A percentile compares a stretch with the other conserved stretches of the same genome.
Conservation (phyloP, 2,888 invertebrate species). For the Tubulanus polymorphus region DNA sequence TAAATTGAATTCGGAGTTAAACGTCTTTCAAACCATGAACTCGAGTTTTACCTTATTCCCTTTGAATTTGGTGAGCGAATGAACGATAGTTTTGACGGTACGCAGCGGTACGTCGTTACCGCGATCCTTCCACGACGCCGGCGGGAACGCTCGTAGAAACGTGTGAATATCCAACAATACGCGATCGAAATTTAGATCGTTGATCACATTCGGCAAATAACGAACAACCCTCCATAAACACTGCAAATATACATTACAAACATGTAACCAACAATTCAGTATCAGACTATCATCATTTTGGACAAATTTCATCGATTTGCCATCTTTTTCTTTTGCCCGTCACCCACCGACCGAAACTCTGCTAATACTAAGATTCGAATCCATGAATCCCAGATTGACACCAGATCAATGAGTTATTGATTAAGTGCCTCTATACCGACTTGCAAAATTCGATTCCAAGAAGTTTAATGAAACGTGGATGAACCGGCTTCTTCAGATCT, state of each 20-base stretch:
- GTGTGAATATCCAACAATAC: slow-evolving; percentile 75
- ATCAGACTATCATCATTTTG: no score
- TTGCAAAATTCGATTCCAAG: no score
- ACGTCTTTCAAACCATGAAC: background rate
- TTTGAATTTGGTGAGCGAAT: slow-evolving; percentile 84
- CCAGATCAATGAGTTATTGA: no score
- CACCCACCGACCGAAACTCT: no score
- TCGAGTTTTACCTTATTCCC: slow-evolving; percentile 61
- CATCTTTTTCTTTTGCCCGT: no score
- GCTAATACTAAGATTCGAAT: no score
- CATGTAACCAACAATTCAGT: slow-evolving; percentile 4
- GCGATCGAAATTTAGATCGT: slow-evolving; percentile 54
- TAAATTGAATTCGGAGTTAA: background rate
- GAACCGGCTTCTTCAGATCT: no score
- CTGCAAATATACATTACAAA: slow-evolving; percentile 49
- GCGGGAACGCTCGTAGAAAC: slow-evolving; percentile 83
- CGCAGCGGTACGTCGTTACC: slow-evolving; percentile 71
- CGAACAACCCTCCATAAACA: slow-evolving; percentile 94
- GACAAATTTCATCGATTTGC: no score
- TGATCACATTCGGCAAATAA: slow-evolving; percentile 72
- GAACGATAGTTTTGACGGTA: slow-evolving; percentile 90
- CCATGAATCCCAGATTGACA: no score
- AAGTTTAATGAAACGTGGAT: no score
- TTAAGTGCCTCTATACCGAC: no score
- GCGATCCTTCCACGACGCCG: slow-evolving; percentile 80